Evolutionary conservation across 2,888 invertebrate species (phyloP).

Genomic region (Julus scanicus): DNA sequence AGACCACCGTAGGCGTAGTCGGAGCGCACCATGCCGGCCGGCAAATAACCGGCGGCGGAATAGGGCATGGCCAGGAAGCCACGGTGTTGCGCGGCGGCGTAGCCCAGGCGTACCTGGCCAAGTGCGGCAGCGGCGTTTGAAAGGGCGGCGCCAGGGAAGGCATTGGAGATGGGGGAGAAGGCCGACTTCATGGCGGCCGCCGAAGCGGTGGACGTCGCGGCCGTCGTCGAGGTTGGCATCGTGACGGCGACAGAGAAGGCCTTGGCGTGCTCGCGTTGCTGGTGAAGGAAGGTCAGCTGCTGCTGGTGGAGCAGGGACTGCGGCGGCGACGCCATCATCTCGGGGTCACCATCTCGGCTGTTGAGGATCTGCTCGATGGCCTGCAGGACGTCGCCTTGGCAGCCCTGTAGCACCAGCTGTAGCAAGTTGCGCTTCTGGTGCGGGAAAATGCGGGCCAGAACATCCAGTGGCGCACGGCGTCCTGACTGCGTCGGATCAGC

Average conservation of each 20-base stretch:
- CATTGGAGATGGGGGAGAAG: slow-evolving; percentile 56
- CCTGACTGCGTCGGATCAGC: neutral
- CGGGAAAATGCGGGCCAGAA: slow-evolving; percentile 89
- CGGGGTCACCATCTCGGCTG: neutral
- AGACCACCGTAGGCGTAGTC: slow-evolving; percentile 55
- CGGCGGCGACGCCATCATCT: slow-evolving; percentile 3
- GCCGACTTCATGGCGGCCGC: slow-evolving; percentile 76
- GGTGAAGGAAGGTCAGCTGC: slow-evolving; percentile 9
- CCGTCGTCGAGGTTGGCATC: slow-evolving; percentile 69
- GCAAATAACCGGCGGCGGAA: slow-evolving; percentile 56
- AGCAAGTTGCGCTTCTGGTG: slow-evolving; percentile 86
- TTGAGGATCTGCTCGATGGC: slow-evolving; percentile 87
- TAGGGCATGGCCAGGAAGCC: slow-evolving; percentile 58
- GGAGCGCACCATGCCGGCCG: slow-evolving; percentile 56
- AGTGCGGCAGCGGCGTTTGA: slow-evolving; percentile 55
- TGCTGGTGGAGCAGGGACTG: slow-evolving; percentile 46
- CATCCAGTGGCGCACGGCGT: slow-evolving; percentile 76
- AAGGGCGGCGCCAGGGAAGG: slow-evolving; percentile 32
- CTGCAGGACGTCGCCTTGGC: slow-evolving; percentile 88
- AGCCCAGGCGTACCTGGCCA: slow-evolving; percentile 56
- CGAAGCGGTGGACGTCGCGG: slow-evolving; percentile 68
- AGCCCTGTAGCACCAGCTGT: slow-evolving; percentile 83
- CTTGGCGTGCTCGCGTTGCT: slow-evolving; percentile 17
- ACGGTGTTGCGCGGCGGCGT: slow-evolving; percentile 52
- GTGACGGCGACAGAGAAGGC: slow-evolving; percentile 65